phyloP scores from a whole-genome alignment of 2,888 invertebrate genomes.

The Phragmatobia fuliginosa region DNA sequence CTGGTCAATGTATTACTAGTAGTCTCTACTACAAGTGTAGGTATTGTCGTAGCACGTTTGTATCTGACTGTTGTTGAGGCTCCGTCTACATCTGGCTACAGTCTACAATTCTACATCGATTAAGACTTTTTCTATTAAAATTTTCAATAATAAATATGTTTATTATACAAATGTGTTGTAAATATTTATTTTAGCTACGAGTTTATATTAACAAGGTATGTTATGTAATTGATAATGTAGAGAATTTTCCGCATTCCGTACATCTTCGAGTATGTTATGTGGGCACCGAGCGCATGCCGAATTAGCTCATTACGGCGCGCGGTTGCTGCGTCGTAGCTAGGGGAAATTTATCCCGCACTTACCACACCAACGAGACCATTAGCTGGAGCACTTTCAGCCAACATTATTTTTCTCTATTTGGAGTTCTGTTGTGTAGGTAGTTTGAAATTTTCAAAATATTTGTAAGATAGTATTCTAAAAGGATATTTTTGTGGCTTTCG shows the following conservation, averaged over 20 bases:
- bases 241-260: slow-evolving; percentile 62
- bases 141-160: too few species aligned
- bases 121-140: background rate
- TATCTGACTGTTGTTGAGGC: too few species aligned
- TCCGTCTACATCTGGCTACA: background rate
- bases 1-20: background rate
- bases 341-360: slow-evolving; percentile 68
- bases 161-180: background rate
- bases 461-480: background rate
- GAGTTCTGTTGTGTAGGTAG: slow-evolving; percentile 17
- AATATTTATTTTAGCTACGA: background rate
- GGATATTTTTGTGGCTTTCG: background rate
- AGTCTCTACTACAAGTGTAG: too few species aligned
- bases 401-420: slow-evolving; percentile 49
- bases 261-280: slow-evolving; percentile 53
- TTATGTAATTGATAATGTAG: slow-evolving; percentile 36
- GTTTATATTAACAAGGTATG: slow-evolving; percentile 22
- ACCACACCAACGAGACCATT: slow-evolving; percentile 71
- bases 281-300: slow-evolving; percentile 65
- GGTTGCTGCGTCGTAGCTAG: slow-evolving; percentile 58
- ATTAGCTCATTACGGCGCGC: slow-evolving; percentile 76
- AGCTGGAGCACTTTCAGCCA: slow-evolving; percentile 58
- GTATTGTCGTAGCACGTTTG: too few species aligned
- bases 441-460: background rate
- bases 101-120: background rate